Conservation (phyloP, 2,113 vertebrate species). For the Mola mola region DNA sequence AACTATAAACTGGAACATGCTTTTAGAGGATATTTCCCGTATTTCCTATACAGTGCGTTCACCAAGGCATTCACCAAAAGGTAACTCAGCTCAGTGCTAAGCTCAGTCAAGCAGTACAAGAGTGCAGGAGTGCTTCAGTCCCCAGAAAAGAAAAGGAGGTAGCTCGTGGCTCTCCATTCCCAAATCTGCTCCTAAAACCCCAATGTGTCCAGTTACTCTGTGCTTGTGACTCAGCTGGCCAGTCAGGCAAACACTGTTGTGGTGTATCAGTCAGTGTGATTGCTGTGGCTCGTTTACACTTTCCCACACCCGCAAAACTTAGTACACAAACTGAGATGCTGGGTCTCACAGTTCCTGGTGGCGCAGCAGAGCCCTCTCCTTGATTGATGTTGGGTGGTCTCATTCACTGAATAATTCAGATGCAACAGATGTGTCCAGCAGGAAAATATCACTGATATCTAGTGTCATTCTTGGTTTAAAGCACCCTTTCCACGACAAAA, state of each 20-base stretch:
- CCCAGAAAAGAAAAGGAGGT: conserved; percentile 36
- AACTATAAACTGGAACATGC: conserved; percentile 1
- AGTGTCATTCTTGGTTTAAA: conserved; percentile 56
- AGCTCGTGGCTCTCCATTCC: not conserved
- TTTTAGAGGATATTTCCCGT: conserved; percentile 34
- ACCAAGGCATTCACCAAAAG: conserved; percentile 10
- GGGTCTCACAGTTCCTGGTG: conserved; percentile 37
- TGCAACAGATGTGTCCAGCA: conserved; percentile 71
- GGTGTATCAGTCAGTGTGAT: conserved; percentile 29
- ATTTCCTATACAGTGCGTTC: conserved; percentile 30
- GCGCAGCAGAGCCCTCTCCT: conserved; percentile 32
- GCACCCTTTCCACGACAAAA: conserved; percentile 58
- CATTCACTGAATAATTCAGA: conserved; percentile 78
- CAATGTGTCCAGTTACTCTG: conserved; percentile 28
- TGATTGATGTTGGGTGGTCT: conserved; percentile 69
- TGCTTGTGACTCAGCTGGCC: conserved; percentile 33
- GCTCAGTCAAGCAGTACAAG: conserved; percentile 41
- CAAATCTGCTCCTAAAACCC: conserved; percentile 38
- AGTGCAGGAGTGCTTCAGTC: conserved; percentile 35
- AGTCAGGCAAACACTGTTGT: conserved; percentile 38
- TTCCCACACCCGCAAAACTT: conserved; percentile 27
- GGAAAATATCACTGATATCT: conserved; percentile 74
- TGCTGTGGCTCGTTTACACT: not conserved
- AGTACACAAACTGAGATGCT: conserved; percentile 42
- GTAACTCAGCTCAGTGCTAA: conserved; percentile 25